Evolutionary conservation across 2,113 vertebrate genomes (phyloP), one percentile per base, ranked within the genome.

Genomic region (Pycnonotus jocosus): DNA sequence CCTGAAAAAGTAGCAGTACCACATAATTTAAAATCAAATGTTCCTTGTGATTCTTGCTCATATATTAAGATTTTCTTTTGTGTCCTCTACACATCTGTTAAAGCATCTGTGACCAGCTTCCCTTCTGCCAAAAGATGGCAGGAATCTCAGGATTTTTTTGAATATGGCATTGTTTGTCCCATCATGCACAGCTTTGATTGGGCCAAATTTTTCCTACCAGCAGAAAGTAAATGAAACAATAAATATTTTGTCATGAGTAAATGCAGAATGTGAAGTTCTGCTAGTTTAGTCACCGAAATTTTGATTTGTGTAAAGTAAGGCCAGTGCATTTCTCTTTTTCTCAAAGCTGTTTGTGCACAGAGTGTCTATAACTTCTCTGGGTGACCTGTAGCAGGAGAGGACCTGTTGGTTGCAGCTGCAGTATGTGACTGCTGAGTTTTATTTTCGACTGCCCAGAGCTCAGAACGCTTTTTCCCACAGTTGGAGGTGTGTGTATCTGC

Each of bases 11-110:
- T 93, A 51, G 48, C 72, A 93, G 50, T 9, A 8, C 40, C 8
- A 2, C 85, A 58, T 93, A 84, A 88, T 96, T 90, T 91, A 93
- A 90, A 88, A 94, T 44, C 69, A 90, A 76, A 66, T n/a, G 14
- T 72, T 81, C 30, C 3, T n/a, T 82, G 73, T 44, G 24, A 40
- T 47, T 90, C 68, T 78, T 77, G 54, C 44, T 54, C 53, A 28
- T 51, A n/a, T 50, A 60, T 53, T 88, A 62, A 15, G 6, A 40
- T 76, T 93, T 88, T 64, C 24, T 88, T 64, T 40, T 47, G 28
- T 64, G 47, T 76, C 38, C n/a, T 54, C 66, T 84, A 51, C 37
- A 21, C 77, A 37, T 44, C 85, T 92, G 20, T 80, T 84, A 61
- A 53, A 56, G 47, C 53, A 89, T 93, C 38, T 27, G 31, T n/a